A percentile compares a stretch with the other conserved stretches of the same genome.
Conservation (phyloP, 2,797 vertebrate genomes). For the Parambassis ranga region DNA sequence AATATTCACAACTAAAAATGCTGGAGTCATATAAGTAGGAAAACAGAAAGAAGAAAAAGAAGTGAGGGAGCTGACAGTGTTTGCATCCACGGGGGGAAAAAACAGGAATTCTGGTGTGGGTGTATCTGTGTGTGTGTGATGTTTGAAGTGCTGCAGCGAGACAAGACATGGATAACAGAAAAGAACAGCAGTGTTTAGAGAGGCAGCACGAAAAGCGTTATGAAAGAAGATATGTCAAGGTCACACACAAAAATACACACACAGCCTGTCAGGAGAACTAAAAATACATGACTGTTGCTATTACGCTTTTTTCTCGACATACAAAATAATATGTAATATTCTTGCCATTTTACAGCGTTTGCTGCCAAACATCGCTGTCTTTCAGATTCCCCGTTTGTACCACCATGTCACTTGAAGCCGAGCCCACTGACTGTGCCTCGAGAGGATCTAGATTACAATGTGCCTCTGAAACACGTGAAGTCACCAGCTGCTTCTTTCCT, state of each 20-base stretch:
- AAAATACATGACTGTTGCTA: neutral
- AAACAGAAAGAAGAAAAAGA: no score
- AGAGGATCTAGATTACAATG: constrained; percentile 8
- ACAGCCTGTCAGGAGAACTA: neutral
- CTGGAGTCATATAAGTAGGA: constrained; percentile 27
- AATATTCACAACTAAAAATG: constrained; percentile 51
- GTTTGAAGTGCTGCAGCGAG: constrained; percentile 54
- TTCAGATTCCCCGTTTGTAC: neutral
- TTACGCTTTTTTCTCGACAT: neutral
- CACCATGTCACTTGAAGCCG: neutral
- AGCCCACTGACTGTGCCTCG: neutral
- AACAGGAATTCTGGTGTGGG: constrained; percentile 11
- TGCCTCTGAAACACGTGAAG: neutral
- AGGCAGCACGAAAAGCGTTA: constrained; percentile 26
- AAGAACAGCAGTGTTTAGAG: constrained; percentile 28
- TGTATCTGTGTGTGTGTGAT: constrained; percentile 20
- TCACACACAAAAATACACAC: constrained; percentile 6
- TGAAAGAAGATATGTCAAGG: constrained; percentile 29
- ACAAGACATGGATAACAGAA: constrained; percentile 41
- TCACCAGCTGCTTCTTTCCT: constrained; percentile 10
- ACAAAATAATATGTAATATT: neutral
- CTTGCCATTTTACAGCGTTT: neutral
- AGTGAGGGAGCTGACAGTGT: constrained; percentile 16
- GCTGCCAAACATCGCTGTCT: neutral
- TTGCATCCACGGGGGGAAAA: neutral